These are phyloP conservation scores for Sisor rabdophorus DNA, from an alignment of 2,113 vertebrate genomes.

Conservation along the genomic window DNA sequence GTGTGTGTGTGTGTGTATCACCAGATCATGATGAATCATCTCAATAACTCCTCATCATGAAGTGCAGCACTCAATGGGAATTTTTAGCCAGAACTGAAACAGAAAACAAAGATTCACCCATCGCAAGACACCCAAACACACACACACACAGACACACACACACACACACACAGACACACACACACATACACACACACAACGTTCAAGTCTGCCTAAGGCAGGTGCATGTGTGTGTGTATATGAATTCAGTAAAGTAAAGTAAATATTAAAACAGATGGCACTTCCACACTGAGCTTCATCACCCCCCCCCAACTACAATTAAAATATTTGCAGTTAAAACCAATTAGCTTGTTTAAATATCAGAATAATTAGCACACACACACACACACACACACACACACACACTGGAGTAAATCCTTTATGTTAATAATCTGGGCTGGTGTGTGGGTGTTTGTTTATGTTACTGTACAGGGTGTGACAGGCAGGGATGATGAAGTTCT, in stretches of 20 bases:
- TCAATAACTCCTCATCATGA: conserved; percentile 48
- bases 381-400: conserved; percentile 79
- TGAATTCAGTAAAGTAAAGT: conserved; percentile 48
- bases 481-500: conserved; percentile 71
- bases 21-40: conserved; percentile 55
- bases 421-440: conserved; percentile 77
- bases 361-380: conserved; percentile 86
- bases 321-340: conserved; percentile 74
- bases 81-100: conserved; percentile 27
- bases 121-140: too few species aligned
- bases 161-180: too few species aligned
- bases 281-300: conserved; percentile 67
- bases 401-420: conserved; percentile 79
- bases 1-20: conserved; percentile 56
- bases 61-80: conserved; percentile 11
- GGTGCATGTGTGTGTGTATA: conserved; percentile 13
- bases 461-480: conserved; percentile 78
- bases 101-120: conserved; percentile 47
- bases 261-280: conserved; percentile 68
- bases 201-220: too few species aligned
- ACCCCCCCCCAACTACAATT: conserved; percentile 71
- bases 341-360: conserved; percentile 82
- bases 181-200: too few species aligned
- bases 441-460: conserved; percentile 90
- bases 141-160: too few species aligned